A percentile compares a stretch with the other conserved stretches of the same genome.
These are phyloP conservation scores for Rhingia campestris DNA, from an alignment of 2,888 invertebrate genomes.

Conservation along the genomic window DNA sequence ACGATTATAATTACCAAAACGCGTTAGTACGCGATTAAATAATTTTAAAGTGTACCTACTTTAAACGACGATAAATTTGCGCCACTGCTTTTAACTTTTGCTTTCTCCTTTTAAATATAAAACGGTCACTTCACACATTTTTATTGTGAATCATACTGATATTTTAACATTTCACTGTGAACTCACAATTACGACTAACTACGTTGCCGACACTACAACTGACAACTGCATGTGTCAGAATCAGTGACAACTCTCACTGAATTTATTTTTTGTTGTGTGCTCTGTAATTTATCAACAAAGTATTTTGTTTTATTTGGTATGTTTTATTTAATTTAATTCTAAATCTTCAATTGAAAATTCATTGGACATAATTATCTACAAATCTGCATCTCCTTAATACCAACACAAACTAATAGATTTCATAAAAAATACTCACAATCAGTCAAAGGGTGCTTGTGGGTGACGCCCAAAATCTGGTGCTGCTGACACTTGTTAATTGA, in stretches of 20 bases:
- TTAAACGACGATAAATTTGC: too few species aligned
- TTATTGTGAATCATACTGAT: not conserved
- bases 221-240: conserved; percentile 62
- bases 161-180: conserved; percentile 10
- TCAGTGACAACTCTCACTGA: conserved; percentile 44
- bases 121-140: not conserved
- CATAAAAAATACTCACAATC: not conserved
- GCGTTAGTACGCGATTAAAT: too few species aligned
- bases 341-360: not conserved
- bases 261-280: conserved; percentile 39
- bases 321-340: conserved; percentile 14
- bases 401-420: not conserved
- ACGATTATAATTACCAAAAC: too few species aligned
- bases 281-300: conserved; percentile 63
- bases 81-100: too few species aligned
- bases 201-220: conserved; percentile 10
- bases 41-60: too few species aligned
- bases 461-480: conserved; percentile 59
- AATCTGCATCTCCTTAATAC: not conserved
- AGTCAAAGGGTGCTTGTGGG: conserved; percentile 19
- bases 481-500: conserved; percentile 53
- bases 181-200: conserved; percentile 2
- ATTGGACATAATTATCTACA: too few species aligned
- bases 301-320: conserved; percentile 56
- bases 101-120: too few species aligned